Conservation (phyloP, 2,113 vertebrate species). For the Uropsilus gracilis region DNA sequence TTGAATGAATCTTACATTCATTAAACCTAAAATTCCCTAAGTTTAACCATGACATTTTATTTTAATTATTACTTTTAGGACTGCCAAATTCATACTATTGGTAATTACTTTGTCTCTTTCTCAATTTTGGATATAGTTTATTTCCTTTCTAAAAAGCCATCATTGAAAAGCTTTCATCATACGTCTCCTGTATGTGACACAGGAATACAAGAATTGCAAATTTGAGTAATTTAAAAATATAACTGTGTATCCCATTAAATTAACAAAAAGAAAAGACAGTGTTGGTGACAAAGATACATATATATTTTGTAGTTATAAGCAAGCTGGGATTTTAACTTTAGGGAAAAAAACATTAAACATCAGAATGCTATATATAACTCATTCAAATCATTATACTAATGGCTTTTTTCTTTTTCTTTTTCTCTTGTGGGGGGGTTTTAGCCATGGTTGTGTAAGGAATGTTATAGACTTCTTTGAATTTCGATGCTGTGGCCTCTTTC, state of each 20-base stretch:
- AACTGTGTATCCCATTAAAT: slow-evolving; percentile 14
- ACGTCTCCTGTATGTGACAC: not conserved
- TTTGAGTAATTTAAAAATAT: slow-evolving; percentile 34
- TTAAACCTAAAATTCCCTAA: not conserved
- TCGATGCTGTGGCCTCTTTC: slow-evolving; percentile 98
- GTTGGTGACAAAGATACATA: not conserved
- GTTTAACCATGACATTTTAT: not conserved
- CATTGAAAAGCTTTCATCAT: not conserved
- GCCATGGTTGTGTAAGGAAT: slow-evolving; percentile 98
- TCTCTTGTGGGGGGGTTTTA: slow-evolving; percentile 70
- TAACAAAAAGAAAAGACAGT: slow-evolving; percentile 32
- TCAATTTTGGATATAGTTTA: slow-evolving; percentile 35
- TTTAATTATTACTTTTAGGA: not conserved
- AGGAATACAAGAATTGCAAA: slow-evolving; percentile 1
- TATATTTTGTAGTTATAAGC: not conserved
- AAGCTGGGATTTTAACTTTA: slow-evolving; percentile 48
- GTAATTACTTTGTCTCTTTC: not conserved
- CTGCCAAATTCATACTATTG: slow-evolving; percentile 18
- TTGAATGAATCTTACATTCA: too few species aligned
- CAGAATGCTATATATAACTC: not conserved
- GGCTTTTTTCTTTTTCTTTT: not conserved
- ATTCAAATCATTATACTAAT: slow-evolving; percentile 70
- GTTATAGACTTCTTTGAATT: slow-evolving; percentile 99
- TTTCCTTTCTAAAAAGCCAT: slow-evolving; percentile 12
- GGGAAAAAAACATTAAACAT: slow-evolving; percentile 3